These are phyloP conservation scores for Phrixothrix hirtus DNA, from an alignment of 2,888 invertebrate genomes.

Conservation along the genomic window DNA sequence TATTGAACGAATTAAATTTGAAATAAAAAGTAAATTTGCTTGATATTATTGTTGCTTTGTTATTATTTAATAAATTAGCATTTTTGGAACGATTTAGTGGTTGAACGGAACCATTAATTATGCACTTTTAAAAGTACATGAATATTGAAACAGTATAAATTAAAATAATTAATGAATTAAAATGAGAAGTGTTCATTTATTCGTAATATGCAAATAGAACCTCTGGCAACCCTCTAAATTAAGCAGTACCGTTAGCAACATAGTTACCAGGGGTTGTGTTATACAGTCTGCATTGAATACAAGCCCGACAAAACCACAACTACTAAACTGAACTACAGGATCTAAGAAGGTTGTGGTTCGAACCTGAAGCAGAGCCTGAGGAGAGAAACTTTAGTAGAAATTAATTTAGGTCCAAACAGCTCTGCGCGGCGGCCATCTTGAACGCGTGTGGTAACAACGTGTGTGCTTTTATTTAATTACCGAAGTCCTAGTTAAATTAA, in stretches of 20 bases:
- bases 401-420: constrained; percentile 53
- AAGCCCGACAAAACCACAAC: constrained; percentile 42
- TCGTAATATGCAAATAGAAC: neutral
- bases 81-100: too few relatives aligned
- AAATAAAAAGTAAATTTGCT: too few relatives aligned
- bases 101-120: too few relatives aligned
- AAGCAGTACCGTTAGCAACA: too few relatives aligned
- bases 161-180: too few relatives aligned
- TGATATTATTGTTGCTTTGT: too few relatives aligned
- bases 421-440: constrained; percentile 46
- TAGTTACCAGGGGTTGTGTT: constrained; percentile 3
- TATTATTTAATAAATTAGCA: too few relatives aligned
- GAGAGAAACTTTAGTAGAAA: constrained; percentile 52
- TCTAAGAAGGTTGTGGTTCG: constrained; percentile 39
- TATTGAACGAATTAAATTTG: neutral
- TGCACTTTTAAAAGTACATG: too few relatives aligned
- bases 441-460: constrained; percentile 50
- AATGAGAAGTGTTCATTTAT: neutral
- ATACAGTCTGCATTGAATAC: constrained; percentile 18
- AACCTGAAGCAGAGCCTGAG: constrained; percentile 39
- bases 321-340: constrained; percentile 46
- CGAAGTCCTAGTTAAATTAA: constrained; percentile 54
- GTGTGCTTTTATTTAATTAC: constrained; percentile 55
- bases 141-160: too few relatives aligned
- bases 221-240: too few relatives aligned